Evolutionary conservation across 2,888 invertebrate genomes (phyloP).

Genomic region (Papilio protenor): DNA sequence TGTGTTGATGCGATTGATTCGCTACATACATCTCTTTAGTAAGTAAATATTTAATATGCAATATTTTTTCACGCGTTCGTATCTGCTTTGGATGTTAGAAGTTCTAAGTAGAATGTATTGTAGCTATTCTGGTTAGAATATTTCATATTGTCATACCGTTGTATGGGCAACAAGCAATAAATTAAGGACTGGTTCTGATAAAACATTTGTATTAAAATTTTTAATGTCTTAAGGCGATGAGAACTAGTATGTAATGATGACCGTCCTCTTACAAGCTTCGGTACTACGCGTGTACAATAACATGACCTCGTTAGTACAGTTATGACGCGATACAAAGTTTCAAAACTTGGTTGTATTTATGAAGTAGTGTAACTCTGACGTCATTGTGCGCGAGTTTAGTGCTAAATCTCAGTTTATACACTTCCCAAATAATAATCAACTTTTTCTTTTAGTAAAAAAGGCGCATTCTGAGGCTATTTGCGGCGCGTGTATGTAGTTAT

Average conservation of each 20-base stretch:
- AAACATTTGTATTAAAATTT: conserved; percentile 42
- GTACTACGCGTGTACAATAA: conserved; percentile 20
- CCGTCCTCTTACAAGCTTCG: conserved; percentile 49
- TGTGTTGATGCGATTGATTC: conserved; percentile 55
- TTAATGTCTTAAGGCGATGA: conserved; percentile 44
- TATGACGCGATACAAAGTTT: not conserved
- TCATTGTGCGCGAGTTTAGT: conserved; percentile 18
- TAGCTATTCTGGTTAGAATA: conserved; percentile 63
- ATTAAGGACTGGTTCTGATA: conserved; percentile 53
- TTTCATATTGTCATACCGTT: conserved; percentile 59
- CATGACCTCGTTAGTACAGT: not conserved
- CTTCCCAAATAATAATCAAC: not conserved
- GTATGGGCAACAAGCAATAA: conserved; percentile 58
- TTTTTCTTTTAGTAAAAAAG: conserved; percentile 32
- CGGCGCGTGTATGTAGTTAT: conserved; percentile 37
- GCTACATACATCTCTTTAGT: conserved; percentile 51
- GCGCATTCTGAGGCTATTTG: conserved; percentile 37
- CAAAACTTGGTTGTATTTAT: not conserved
- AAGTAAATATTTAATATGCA: conserved; percentile 61
- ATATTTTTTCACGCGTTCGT: conserved; percentile 76
- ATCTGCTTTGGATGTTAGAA: conserved; percentile 77
- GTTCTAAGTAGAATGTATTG: conserved; percentile 60
- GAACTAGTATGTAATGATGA: conserved; percentile 46
- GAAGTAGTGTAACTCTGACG: not conserved
- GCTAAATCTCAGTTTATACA: conserved; percentile 37